Percentiles rank a stretch among this genome's conserved stretches.
These are phyloP conservation scores for Tryphoninae sp. DNA, from an alignment of 2,888 invertebrate species.

Conservation along the genomic window DNA sequence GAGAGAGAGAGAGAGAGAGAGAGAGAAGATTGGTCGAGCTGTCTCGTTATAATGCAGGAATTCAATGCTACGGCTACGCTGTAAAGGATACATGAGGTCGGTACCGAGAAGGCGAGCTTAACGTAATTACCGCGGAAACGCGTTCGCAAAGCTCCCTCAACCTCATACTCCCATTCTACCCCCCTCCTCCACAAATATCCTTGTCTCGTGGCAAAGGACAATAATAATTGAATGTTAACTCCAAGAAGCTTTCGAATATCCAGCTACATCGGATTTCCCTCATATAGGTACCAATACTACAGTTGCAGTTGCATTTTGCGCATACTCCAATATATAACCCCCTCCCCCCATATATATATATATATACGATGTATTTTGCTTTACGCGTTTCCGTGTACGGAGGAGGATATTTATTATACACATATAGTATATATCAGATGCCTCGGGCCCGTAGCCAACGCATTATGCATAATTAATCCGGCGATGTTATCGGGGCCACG, in stretches of 20 bases:
- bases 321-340: too few relatives aligned
- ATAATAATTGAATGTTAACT: slow-evolving; percentile 75
- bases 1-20: neutral
- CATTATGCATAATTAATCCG: slow-evolving; percentile 77
- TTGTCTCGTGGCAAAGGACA: slow-evolving; percentile 66
- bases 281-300: neutral
- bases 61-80: slow-evolving; percentile 66
- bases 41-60: slow-evolving; percentile 67
- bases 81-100: slow-evolving; percentile 63
- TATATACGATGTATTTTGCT: neutral
- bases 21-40: neutral
- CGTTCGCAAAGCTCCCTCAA: slow-evolving; percentile 31
- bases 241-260: slow-evolving; percentile 28
- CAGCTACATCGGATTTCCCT: neutral
- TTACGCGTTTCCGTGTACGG: slow-evolving; percentile 29
- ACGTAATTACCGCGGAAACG: slow-evolving; percentile 74
- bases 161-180: too few relatives aligned
- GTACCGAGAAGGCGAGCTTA: slow-evolving; percentile 60
- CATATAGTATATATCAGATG: slow-evolving; percentile 28
- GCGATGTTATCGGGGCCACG: slow-evolving; percentile 69
- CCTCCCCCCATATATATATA: neutral
- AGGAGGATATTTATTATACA: neutral
- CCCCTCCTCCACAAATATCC: slow-evolving; percentile 63
- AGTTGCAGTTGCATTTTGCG: neutral
- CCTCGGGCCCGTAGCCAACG: slow-evolving; percentile 59